These are phyloP conservation scores for Heliconius himera DNA, from an alignment of 1,140 invertebrate species.

Conservation along the genomic window DNA sequence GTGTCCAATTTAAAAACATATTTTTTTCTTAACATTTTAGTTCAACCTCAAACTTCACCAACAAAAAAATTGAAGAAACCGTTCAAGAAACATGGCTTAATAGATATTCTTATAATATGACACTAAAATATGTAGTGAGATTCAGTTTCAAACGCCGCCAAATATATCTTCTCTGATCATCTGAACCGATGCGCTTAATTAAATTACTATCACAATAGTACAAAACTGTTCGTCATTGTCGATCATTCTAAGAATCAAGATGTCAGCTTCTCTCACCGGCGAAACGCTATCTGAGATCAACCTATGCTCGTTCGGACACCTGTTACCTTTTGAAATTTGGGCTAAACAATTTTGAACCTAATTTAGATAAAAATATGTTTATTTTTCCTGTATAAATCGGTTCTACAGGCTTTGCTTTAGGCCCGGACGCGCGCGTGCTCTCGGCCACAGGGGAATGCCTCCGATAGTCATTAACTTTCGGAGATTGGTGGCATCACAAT, in stretches of 20 bases:
- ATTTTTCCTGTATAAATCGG: not conserved
- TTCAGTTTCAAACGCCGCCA: not conserved
- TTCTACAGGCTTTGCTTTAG: conserved; percentile 12
- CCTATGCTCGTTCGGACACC: conserved; percentile 42
- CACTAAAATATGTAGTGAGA: not conserved
- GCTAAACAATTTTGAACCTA: conserved; percentile 23
- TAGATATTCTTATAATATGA: not conserved
- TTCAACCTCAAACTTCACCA: not conserved
- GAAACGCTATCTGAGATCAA: conserved; percentile 34
- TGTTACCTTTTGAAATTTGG: conserved; percentile 31
- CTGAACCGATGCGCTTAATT: conserved; percentile 39
- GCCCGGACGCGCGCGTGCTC: conserved; percentile 43
- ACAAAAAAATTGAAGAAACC: not conserved
- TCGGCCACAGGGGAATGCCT: conserved; percentile 64
- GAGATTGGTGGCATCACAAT: conserved; percentile 66
- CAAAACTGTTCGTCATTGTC: conserved; percentile 37
- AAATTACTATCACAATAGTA: conserved; percentile 42
- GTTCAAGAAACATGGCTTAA: not conserved
- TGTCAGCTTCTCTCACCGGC: conserved; percentile 41
- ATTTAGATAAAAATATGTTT: conserved; percentile 23
- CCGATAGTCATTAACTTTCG: conserved; percentile 74
- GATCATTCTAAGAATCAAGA: conserved; percentile 47
- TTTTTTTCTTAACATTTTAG: not conserved
- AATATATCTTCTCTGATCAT: conserved; percentile 25
- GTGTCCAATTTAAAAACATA: conserved; percentile 15